Conservation (phyloP, 2,888 invertebrate species). For the Macrophya annulata region DNA sequence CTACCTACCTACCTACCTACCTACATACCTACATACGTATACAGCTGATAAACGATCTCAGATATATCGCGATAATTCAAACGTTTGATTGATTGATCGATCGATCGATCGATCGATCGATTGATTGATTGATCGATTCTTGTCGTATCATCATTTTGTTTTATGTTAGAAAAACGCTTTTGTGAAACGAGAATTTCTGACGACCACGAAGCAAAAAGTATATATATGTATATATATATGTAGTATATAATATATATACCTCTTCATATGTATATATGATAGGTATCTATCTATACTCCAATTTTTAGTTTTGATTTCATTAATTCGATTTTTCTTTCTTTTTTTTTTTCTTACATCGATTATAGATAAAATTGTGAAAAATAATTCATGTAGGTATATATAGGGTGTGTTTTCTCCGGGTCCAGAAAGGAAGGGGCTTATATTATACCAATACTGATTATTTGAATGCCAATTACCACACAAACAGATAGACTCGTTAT, state of each 20-base stretch:
- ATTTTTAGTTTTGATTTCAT: background rate
- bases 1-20: background rate
- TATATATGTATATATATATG: background rate
- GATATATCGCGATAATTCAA: constrained; percentile 2
- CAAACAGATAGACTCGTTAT: too few relatives aligned
- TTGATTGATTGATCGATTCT: constrained; percentile 56
- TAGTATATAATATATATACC: background rate
- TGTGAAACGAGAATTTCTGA: background rate
- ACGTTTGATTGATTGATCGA: constrained; percentile 36
- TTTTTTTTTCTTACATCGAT: background rate
- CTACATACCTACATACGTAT: background rate
- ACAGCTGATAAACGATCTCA: constrained; percentile 23
- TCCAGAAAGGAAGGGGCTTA: too few relatives aligned
- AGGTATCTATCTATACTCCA: too few relatives aligned
- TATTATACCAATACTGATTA: too few relatives aligned
- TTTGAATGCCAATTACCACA: too few relatives aligned
- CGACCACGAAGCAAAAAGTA: background rate
- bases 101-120: constrained; percentile 40
- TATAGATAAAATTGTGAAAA: too few relatives aligned
- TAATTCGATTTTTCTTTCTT: background rate
- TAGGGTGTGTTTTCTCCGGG: too few relatives aligned
- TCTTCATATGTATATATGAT: background rate
- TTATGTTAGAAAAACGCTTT: background rate
- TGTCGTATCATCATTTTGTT: constrained; percentile 18
- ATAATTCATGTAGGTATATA: too few relatives aligned